Evolutionary conservation across 2,888 invertebrate species (phyloP).

Genomic region (Cantharis rustica): DNA sequence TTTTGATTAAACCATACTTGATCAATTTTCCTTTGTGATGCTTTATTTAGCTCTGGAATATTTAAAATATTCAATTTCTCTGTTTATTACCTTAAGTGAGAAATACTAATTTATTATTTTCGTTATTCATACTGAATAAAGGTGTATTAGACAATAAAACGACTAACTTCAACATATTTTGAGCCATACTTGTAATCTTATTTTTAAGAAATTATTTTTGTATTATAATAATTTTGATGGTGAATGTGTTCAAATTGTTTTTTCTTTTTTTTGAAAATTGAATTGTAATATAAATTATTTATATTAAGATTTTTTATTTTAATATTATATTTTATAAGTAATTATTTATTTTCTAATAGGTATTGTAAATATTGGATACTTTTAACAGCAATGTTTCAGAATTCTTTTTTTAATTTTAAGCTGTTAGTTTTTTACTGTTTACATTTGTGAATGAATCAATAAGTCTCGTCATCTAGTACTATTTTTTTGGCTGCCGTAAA

Average conservation of each 20-base stretch:
- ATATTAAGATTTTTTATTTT: neutral
- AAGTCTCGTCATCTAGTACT: too few species aligned
- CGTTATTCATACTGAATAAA: neutral
- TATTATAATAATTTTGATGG: conserved; percentile 15
- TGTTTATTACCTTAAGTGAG: neutral
- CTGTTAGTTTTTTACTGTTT: too few species aligned
- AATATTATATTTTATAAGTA: neutral
- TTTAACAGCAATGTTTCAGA: conserved; percentile 27
- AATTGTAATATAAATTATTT: neutral
- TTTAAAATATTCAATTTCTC: neutral
- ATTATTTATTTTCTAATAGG: conserved; percentile 27
- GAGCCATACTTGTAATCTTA: conserved; percentile 15
- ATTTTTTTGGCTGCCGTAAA: too few species aligned
- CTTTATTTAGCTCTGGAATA: neutral
- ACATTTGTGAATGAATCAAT: too few species aligned
- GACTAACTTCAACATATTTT: conserved; percentile 10
- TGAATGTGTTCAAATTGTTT: conserved; percentile 19
- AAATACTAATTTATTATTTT: neutral
- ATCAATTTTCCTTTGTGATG: neutral
- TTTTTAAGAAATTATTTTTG: conserved; percentile 20
- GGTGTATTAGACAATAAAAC: conserved; percentile 23
- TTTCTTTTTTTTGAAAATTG: conserved; percentile 4
- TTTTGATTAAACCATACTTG: neutral
- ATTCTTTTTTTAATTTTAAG: too few species aligned
- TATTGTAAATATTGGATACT: conserved; percentile 26